Evolutionary conservation across 2,113 vertebrate species (phyloP).

Genomic region (Balaeniceps rex): DNA sequence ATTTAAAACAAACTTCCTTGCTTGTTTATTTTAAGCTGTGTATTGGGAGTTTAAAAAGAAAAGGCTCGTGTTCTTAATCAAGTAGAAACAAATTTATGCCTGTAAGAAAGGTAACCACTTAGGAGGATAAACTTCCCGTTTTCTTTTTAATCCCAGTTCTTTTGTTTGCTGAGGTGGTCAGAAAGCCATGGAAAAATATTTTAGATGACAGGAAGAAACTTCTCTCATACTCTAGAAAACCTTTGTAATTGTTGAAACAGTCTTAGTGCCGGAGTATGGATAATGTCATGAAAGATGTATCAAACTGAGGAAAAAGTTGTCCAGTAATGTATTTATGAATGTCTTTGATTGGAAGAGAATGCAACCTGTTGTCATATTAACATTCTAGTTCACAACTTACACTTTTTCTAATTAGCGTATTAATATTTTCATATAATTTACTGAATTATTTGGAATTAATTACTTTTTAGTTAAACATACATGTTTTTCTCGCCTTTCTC

Average conservation of each 20-base stretch:
- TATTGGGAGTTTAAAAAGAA: not conserved
- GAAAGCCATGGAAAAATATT: not conserved
- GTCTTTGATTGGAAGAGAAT: not conserved
- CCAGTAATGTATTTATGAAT: not conserved
- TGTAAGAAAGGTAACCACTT: not conserved
- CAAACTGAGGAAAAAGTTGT: not conserved
- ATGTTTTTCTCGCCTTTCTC: not conserved
- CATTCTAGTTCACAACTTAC: not conserved
- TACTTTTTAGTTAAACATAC: not conserved
- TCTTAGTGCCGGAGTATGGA: not conserved
- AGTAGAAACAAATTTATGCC: not conserved
- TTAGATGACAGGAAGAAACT: not conserved
- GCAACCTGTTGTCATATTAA: not conserved
- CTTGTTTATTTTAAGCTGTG: not conserved
- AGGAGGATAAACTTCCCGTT: not conserved
- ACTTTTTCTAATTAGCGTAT: not conserved
- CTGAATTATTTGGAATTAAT: not conserved
- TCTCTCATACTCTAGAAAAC: not conserved
- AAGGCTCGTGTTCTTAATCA: not conserved
- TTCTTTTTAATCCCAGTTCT: not conserved
- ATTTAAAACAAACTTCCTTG: not conserved
- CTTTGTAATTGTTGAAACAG: not conserved
- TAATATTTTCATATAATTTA: not conserved
- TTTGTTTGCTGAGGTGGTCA: not conserved
- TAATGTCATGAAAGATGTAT: not conserved